These are phyloP conservation scores for Pluvialis apricaria DNA, from an alignment of 2,113 vertebrate genomes.

Conservation along the genomic window DNA sequence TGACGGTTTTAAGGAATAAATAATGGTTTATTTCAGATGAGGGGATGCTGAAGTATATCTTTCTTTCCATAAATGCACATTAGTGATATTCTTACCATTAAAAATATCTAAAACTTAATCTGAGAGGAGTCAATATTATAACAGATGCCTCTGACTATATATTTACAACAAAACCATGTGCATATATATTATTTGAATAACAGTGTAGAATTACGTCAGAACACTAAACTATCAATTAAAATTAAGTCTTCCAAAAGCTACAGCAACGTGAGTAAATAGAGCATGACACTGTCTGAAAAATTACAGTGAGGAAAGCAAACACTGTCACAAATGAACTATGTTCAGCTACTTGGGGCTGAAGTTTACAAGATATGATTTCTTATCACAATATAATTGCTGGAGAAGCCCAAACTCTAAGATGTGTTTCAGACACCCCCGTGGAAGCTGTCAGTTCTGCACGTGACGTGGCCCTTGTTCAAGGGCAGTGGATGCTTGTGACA, in stretches of 20 bases:
- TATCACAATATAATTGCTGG: neutral
- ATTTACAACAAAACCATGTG: neutral
- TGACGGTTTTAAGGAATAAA: neutral
- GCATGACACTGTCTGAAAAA: constrained; percentile 50
- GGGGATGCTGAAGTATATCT: neutral
- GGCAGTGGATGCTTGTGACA: neutral
- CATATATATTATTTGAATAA: neutral
- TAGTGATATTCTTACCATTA: neutral
- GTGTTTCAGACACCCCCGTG: neutral
- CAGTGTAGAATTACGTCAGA: neutral
- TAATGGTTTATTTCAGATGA: neutral
- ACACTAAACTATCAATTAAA: neutral
- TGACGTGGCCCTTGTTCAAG: neutral
- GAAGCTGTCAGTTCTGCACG: neutral
- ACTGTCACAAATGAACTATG: neutral
- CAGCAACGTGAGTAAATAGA: neutral
- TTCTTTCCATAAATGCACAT: neutral
- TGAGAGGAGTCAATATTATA: neutral
- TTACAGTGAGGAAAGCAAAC: constrained; percentile 3
- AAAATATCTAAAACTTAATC: neutral
- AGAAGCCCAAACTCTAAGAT: neutral
- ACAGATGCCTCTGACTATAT: neutral
- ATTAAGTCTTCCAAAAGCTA: neutral
- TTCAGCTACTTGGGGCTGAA: constrained; percentile 21
- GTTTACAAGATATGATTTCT: constrained; percentile 38